These are phyloP conservation scores for Psittacara wagleri DNA, from an alignment of 2,113 vertebrate species.

Conservation along the genomic window DNA sequence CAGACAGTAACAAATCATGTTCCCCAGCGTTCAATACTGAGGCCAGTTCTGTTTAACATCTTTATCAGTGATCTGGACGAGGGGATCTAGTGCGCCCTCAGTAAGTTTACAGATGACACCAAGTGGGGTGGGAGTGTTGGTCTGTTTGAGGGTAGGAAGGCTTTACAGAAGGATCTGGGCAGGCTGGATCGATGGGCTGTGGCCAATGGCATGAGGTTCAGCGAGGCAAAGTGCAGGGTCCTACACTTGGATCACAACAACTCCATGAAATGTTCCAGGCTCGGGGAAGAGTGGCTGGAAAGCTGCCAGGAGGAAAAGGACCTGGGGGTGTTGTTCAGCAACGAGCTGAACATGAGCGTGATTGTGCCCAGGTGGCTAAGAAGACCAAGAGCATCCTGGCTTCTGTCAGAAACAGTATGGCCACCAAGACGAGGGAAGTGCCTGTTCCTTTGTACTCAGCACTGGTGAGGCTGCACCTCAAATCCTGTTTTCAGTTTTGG, in stretches of 20 bases:
- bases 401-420: not conserved
- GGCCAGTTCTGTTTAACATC: not conserved
- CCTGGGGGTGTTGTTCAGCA: not conserved
- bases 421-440: not conserved
- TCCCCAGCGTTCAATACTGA: not conserved
- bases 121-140: accelerated
- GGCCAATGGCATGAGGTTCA: not conserved
- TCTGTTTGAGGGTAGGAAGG: not conserved
- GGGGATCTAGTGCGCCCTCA: not conserved
- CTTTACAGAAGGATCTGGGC: not conserved
- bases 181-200: accelerated
- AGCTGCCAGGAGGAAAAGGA: not conserved
- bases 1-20: no score
- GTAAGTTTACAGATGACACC: not conserved
- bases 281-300: not conserved
- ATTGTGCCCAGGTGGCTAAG: not conserved
- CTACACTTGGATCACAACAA: not conserved
- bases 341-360: not conserved
- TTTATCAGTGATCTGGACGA: not conserved
- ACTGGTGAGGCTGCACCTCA: not conserved
- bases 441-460: not conserved
- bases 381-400: not conserved
- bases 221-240: accelerated
- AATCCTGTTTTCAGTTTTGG: not conserved
- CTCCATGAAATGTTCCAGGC: not conserved